Conservation (phyloP, 2,888 invertebrate genomes). For the Heliconius aoede region DNA sequence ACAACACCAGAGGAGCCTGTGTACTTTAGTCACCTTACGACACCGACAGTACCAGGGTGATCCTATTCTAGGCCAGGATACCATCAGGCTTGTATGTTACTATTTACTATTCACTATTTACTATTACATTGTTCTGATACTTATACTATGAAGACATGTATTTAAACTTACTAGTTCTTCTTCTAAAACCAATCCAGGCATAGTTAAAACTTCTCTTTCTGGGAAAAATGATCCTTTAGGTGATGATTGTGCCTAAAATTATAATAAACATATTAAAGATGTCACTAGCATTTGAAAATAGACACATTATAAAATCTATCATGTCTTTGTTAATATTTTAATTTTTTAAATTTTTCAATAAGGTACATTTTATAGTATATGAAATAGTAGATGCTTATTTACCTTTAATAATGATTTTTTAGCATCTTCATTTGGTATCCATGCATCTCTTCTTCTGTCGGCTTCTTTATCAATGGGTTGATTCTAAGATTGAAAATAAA, state of each 20-base stretch:
- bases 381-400: constrained; percentile 17
- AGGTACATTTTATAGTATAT: too few species aligned
- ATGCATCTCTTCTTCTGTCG: constrained; percentile 87
- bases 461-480: constrained; percentile 81
- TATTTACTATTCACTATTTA: neutral
- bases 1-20: too few species aligned
- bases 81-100: too few species aligned
- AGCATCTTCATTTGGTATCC: constrained; percentile 92
- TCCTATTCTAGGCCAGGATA: too few species aligned
- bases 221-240: constrained; percentile 88
- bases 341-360: too few species aligned
- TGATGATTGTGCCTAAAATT: constrained; percentile 82
- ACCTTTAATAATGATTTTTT: constrained; percentile 86
- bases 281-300: too few species aligned
- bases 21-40: too few species aligned
- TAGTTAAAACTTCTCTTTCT: constrained; percentile 90
- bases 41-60: too few species aligned
- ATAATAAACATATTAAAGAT: constrained; percentile 21
- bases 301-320: too few species aligned
- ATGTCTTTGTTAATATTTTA: too few species aligned
- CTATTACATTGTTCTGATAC: neutral
- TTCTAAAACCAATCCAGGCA: constrained; percentile 92
- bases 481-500: constrained; percentile 58
- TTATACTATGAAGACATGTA: neutral
- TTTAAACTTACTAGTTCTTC: constrained; percentile 88